phyloP scores from a whole-genome alignment of 1,140 invertebrate genomes.

The Nasonia giraulti region DNA sequence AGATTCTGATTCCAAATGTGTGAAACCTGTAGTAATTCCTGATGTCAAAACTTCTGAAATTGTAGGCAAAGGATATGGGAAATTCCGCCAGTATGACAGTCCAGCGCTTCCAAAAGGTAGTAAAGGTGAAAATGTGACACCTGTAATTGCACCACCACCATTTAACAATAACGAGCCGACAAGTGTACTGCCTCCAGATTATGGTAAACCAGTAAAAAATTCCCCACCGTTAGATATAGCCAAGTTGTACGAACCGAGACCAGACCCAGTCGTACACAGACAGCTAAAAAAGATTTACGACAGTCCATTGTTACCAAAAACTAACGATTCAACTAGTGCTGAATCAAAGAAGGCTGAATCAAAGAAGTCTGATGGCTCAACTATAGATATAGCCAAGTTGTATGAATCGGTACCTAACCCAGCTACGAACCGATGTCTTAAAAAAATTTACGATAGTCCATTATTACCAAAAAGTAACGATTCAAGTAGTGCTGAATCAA shows the following conservation, averaged over 20 bases:
- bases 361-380: background rate
- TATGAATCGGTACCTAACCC: too few relatives aligned
- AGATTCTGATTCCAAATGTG: background rate
- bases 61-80: background rate
- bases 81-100: slow-evolving; percentile 32
- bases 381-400: background rate
- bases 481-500: background rate
- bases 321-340: background rate
- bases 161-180: background rate
- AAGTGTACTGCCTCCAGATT: background rate
- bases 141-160: background rate
- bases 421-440: background rate
- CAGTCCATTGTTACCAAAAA: slow-evolving; percentile 8
- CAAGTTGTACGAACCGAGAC: too few relatives aligned
- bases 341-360: background rate
- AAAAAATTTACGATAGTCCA: slow-evolving; percentile 14
- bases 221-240: background rate
- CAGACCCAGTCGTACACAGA: too few relatives aligned
- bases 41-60: background rate
- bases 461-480: slow-evolving; percentile 3
- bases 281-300: slow-evolving; percentile 20
- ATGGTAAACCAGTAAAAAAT: background rate
- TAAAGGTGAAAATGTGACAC: background rate
- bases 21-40: slow-evolving; percentile 9
- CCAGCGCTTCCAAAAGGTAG: background rate